Base-by-base conservation (phyloP, 2,797 vertebrate genomes). In the Rhynchotus rufescens region DNA sequence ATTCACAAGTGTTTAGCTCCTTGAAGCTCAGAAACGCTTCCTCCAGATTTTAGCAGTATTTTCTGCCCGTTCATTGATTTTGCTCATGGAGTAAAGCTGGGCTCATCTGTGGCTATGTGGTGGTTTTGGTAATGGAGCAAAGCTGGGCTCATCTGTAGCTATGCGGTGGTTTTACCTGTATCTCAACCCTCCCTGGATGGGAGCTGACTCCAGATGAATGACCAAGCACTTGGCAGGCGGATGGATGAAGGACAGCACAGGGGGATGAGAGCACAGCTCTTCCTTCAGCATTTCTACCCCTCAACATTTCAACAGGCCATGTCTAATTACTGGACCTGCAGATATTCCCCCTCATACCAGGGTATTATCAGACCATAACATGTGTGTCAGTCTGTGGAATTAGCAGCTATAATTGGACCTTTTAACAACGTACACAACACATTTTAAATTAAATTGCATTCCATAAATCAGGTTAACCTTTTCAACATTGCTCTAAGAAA, bases 381-480 rank as follows among this genome's bases (percentile, higher is more conserved):
- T 23, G 6, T 7, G 67, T 95, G 81, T 74, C 71, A 96, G 93
- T 96, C 96, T 91, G 82, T 85, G 77, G 96, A 96, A 96, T 97
- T 94, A 96, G 89, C 95, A 30, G 44, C 93, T 47, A 64, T 97
- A 98, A 97, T 92, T 97, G 96, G 91, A 74, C 92, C 94, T 97
- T 97, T 98, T 97, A 97, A 97, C 98, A 98, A 98, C 97, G 97
- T 97, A 98, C 98, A 98, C 97, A 97, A 98, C 97, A 97, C 96
- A 95, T 97, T 97, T 97, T 94, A 98, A 97, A 98, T 97, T 97
- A 96, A 98, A 98, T 97, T 96, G 96, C 95, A 44, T 97, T 97
- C 96, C 96, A 97, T 98, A 98, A 98, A 98, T 98, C 98, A 97
- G 96, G 97, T 98, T 98, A 98, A 98, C 98, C 98, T 98, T 98